These are phyloP conservation scores for Rhinichthys klamathensis DNA, from an alignment of 2,113 vertebrate species.

Conservation along the genomic window DNA sequence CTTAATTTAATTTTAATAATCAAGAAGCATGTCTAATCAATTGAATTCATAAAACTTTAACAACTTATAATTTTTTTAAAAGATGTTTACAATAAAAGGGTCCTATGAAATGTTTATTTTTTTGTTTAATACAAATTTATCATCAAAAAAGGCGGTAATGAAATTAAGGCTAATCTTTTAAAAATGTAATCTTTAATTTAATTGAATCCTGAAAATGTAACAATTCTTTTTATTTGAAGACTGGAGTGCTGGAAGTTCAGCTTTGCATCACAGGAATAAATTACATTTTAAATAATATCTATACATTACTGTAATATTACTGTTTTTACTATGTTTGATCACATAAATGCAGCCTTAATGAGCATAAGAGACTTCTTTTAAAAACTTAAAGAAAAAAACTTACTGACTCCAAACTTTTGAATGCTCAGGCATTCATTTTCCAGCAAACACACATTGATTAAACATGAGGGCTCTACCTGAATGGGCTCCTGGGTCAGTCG, in stretches of 20 bases:
- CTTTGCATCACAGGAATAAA: neutral
- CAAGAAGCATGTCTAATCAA: too few species aligned
- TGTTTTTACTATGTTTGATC: neutral
- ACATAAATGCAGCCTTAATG: neutral
- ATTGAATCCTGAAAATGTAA: too few species aligned
- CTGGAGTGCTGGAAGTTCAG: neutral
- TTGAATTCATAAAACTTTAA: too few species aligned
- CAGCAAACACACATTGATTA: neutral
- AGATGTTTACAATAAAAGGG: too few species aligned
- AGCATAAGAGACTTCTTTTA: neutral
- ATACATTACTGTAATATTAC: too few species aligned
- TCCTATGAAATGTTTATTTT: too few species aligned
- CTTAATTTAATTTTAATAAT: too few species aligned
- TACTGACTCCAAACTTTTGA: neutral
- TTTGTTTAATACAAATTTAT: too few species aligned
- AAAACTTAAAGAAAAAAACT: neutral
- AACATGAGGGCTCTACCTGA: slow-evolving; percentile 78
- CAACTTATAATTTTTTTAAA: too few species aligned
- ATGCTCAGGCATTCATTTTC: neutral
- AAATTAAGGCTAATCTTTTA: too few species aligned
- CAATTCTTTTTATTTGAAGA: neutral
- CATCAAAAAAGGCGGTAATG: too few species aligned
- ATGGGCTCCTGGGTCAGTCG: slow-evolving; percentile 90
- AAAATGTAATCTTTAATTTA: too few species aligned
- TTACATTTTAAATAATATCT: neutral